phyloP scores from a whole-genome alignment of 2,888 invertebrate genomes.

The Megaustenia siamemsis region DNA sequence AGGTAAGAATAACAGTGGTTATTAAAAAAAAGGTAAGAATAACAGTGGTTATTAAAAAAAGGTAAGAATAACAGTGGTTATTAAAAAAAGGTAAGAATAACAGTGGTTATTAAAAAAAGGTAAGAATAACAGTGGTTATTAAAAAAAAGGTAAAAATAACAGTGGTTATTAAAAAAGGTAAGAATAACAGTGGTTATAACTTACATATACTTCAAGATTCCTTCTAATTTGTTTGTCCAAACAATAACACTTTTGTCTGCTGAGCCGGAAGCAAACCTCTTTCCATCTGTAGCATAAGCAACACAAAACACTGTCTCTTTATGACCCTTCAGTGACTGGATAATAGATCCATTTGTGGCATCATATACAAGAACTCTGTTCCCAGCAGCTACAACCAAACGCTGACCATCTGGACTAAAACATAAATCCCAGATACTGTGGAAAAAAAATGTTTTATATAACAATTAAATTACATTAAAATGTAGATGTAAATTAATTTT shows the following conservation, averaged over 20 bases:
- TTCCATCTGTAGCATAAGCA: conserved; percentile 94
- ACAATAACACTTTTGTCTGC: conserved; percentile 98
- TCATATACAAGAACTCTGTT: conserved; percentile 97
- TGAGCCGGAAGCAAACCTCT: conserved; percentile 97
- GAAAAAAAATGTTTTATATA: too few species aligned
- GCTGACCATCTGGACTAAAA: conserved; percentile 96
- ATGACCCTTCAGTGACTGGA: conserved; percentile 96
- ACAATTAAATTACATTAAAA: too few species aligned
- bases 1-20: too few species aligned
- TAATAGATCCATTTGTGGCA: conserved; percentile 91
- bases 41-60: too few species aligned
- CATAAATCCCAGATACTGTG: conserved; percentile 94
- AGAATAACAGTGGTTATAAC: conserved; percentile 72
- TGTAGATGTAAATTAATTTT: too few species aligned
- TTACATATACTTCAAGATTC: conserved; percentile 96
- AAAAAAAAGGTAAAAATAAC: neutral
- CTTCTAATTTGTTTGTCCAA: conserved; percentile 97
- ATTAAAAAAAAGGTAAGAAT: too few species aligned
- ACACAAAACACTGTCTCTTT: conserved; percentile 96
- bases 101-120: too few species aligned
- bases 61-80: too few species aligned
- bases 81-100: too few species aligned
- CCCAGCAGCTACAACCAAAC: conserved; percentile 95
- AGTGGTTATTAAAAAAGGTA: neutral
- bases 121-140: too few species aligned